Conservation (phyloP, 2,797 vertebrate genomes). For the Anabas testudineus region DNA sequence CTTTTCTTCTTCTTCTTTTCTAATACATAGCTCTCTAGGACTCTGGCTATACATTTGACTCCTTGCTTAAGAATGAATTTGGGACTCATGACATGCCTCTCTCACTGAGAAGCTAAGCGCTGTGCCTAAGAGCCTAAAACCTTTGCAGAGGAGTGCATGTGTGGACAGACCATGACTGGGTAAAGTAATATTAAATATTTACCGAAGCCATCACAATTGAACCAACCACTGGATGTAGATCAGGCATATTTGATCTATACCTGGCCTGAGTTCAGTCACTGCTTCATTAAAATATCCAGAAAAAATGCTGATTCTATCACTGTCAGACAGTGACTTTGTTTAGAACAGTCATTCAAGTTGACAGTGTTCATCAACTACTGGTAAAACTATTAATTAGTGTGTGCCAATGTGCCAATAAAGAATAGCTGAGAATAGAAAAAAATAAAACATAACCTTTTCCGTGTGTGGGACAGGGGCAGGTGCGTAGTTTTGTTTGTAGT, state of each 20-base stretch:
- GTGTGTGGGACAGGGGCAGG: too few species aligned
- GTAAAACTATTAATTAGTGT: not conserved
- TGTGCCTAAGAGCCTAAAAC: too few species aligned
- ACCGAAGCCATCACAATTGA: not conserved
- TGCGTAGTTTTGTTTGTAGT: too few species aligned
- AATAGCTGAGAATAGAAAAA: too few species aligned
- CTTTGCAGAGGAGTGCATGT: too few species aligned
- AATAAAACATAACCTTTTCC: too few species aligned
- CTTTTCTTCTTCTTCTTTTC: not conserved
- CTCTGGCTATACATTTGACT: not conserved
- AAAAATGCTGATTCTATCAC: too few species aligned
- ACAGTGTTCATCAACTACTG: not conserved
- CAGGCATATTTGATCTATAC: not conserved
- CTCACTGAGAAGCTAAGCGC: too few species aligned
- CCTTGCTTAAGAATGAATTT: not conserved
- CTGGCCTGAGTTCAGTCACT: not conserved
- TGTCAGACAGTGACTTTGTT: not conserved
- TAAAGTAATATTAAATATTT: not conserved
- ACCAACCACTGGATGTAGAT: not conserved
- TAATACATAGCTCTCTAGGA: not conserved
- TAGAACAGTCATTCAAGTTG: not conserved
- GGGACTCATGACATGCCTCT: too few species aligned
- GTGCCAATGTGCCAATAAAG: too few species aligned
- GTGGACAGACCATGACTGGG: too few species aligned
- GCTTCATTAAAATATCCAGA: too few species aligned